Base-by-base conservation (phyloP, 1,140 invertebrate species). In the Rhyzopertha dominica region DNA sequence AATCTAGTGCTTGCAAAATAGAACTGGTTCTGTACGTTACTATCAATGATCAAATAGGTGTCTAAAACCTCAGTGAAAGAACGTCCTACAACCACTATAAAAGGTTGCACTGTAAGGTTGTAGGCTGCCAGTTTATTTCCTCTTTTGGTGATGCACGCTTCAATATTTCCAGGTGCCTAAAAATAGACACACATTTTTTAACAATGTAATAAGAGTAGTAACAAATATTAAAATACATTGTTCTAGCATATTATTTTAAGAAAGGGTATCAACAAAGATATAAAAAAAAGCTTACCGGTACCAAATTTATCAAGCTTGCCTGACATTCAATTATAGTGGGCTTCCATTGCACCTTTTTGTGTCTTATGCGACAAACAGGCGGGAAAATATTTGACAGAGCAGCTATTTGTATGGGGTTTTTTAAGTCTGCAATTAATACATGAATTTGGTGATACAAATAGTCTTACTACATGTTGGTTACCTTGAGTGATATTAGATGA, bases 1-100 rank as follows among this genome's bases (percentile, higher is more conserved):
- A 32, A 32, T 32, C 30, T 5, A 32, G 5, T n/a, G 30, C 10
- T 8, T 32, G 30, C 13, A 32, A 32, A 32, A 26, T n/a, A 26
- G 25, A 26, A n/a, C 8, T 26, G 25, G 25, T 8, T 26, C n/a
- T 26, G 25, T 26, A 32, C 30, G 14, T 32, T 10, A 8, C 16
- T 32, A 14, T 32, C 30, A 9, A 32, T 32, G 16, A 32, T 13
- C 7, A 32, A 10, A 32, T 32, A 32, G 10, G 30, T 9, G 10
- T 32, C 30, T 7, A 14, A n/a, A 5, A 32, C 16, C 16, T 5
- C 5, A 5, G 30, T n/a, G 16, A 32, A 32, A n/a, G 7, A 10
- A 8, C 5, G 7, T 13, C 30, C 30, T 7, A 32, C 30, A 7
- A 14, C 30, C 7, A 32, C 16, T 14, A 32, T 9, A 14, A n/a